Percentiles rank a stretch among this genome's conserved stretches.
Conservation (phyloP, 2,888 invertebrate genomes). For the Coelopa pilipes region DNA sequence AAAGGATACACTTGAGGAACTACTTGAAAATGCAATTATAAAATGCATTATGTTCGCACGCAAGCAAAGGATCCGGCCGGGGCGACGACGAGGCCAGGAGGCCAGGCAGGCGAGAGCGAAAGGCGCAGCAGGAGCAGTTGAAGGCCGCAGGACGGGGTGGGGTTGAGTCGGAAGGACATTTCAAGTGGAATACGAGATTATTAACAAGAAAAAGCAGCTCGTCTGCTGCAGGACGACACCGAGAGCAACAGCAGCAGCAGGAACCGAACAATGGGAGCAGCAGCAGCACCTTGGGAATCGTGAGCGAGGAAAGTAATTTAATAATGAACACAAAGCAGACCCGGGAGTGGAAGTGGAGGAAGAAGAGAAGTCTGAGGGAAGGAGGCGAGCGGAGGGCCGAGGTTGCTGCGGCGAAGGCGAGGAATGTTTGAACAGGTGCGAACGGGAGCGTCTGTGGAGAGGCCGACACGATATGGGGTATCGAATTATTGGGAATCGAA, state of each 20-base stretch:
- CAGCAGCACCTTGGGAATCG: slow-evolving; percentile 16
- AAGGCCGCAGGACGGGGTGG: not conserved
- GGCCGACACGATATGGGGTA: too few species aligned
- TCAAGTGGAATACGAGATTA: slow-evolving; percentile 22
- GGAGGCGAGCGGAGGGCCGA: too few species aligned
- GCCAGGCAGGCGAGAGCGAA: too few species aligned
- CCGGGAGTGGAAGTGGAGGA: not conserved
- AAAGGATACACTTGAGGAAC: slow-evolving; percentile 30
- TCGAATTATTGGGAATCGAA: too few species aligned
- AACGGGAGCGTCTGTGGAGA: too few species aligned
- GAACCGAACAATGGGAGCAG: not conserved
- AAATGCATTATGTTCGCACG: slow-evolving; percentile 36
- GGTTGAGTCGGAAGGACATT: not conserved
- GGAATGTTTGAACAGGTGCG: too few species aligned
- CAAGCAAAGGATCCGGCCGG: not conserved
- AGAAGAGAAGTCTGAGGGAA: too few species aligned
- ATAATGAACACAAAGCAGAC: slow-evolving; percentile 7
- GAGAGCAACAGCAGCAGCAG: too few species aligned
- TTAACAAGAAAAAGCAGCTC: not conserved
- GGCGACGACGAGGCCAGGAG: not conserved
- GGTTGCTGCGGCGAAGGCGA: too few species aligned
- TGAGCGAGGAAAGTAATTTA: slow-evolving; percentile 25
- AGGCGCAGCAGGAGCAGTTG: too few species aligned
- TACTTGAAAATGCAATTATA: slow-evolving; percentile 38
- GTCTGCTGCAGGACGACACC: too few species aligned